Conservation (phyloP, 2,888 invertebrate species). For the Scrobipalpa costella region DNA sequence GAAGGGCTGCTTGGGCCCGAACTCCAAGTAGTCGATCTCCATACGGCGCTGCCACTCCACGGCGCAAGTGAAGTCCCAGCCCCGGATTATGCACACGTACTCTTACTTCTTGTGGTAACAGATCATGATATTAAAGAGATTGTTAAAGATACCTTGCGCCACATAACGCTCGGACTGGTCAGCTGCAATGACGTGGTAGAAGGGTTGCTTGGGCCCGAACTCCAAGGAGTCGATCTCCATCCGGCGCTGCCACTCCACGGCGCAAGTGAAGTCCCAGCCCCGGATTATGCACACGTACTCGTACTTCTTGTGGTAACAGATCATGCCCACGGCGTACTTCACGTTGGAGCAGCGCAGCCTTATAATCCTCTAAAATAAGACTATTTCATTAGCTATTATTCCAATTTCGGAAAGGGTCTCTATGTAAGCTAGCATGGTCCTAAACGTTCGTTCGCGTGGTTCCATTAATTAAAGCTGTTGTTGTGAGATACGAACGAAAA, state of each 20-base stretch:
- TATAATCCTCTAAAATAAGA: conserved; percentile 36
- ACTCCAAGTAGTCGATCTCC: conserved; percentile 62
- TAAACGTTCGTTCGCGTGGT: no score
- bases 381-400: not conserved
- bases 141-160: conserved; percentile 77
- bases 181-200: conserved; percentile 85
- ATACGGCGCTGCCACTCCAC: conserved; percentile 82
- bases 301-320: conserved; percentile 83
- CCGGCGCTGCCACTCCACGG: conserved; percentile 80
- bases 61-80: conserved; percentile 83
- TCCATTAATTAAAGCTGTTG: no score
- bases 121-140: conserved; percentile 68
- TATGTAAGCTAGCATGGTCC: no score
- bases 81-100: conserved; percentile 85
- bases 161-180: conserved; percentile 86
- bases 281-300: conserved; percentile 85
- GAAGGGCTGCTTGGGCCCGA: conserved; percentile 83
- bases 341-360: conserved; percentile 50
- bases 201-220: conserved; percentile 82
- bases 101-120: conserved; percentile 83
- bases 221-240: conserved; percentile 70
- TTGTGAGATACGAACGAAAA: no score
- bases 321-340: conserved; percentile 85
- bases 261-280: conserved; percentile 84
- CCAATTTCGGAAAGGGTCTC: not conserved